Conservation (phyloP, 2,113 vertebrate species). For the Thymallus thymallus region DNA sequence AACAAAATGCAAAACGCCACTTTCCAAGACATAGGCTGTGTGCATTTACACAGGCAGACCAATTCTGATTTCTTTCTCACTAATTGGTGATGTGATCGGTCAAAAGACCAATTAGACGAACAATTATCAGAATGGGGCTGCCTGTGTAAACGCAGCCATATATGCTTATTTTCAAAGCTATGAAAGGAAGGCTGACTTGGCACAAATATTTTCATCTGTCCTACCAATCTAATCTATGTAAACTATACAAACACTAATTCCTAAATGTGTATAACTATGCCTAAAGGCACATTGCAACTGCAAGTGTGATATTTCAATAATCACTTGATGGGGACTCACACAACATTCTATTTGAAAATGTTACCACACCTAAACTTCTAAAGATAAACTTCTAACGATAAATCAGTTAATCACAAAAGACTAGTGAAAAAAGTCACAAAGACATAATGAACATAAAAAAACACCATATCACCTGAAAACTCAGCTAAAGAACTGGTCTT, state of each 20-base stretch:
- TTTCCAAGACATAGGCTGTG: too few relatives aligned
- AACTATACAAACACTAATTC: neutral
- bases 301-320: neutral
- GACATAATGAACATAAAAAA: neutral
- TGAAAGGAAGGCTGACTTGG: neutral
- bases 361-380: neutral
- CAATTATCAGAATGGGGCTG: too few relatives aligned
- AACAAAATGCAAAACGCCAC: too few relatives aligned
- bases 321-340: neutral
- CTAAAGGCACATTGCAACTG: neutral
- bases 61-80: too few relatives aligned
- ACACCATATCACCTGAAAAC: neutral
- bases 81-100: too few relatives aligned
- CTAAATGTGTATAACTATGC: neutral
- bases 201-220: neutral
- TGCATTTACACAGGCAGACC: too few relatives aligned
- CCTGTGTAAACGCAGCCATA: neutral
- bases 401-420: neutral
- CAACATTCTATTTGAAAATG: neutral
- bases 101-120: too few relatives aligned
- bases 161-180: neutral
- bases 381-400: neutral
- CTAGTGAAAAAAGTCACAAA: neutral
- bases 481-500: neutral
- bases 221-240: neutral